Conservation (phyloP, 2,113 vertebrate species). For the Daubentonia madagascariensis region DNA sequence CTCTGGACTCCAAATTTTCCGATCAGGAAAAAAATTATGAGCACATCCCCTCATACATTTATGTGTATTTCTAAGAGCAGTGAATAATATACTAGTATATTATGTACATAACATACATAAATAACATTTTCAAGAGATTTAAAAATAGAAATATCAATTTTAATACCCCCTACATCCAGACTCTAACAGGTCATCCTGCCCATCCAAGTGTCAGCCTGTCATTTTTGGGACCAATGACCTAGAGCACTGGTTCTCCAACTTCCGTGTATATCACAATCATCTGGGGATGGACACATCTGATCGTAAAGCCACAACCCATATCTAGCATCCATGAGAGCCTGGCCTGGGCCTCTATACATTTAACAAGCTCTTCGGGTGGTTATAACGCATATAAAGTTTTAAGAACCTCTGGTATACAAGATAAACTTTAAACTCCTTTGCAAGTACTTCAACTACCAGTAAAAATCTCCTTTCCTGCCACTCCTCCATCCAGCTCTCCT, state of each 20-base stretch:
- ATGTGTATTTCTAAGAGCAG: not conserved
- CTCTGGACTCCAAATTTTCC: not conserved
- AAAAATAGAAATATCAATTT: not conserved
- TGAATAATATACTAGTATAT: not conserved
- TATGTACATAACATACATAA: not conserved
- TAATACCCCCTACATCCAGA: not conserved
- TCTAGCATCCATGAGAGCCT: not conserved
- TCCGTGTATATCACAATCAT: not conserved
- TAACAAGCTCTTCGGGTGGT: slow-evolving; percentile 5
- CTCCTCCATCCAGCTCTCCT: not conserved
- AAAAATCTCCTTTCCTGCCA: slow-evolving; percentile 14
- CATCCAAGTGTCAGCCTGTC: not conserved
- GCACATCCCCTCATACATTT: not conserved
- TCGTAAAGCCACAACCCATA: not conserved
- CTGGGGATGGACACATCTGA: not conserved
- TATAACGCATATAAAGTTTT: not conserved
- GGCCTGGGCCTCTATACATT: not conserved
- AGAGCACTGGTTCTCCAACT: not conserved
- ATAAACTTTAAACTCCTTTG: not conserved
- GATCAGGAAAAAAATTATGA: not conserved
- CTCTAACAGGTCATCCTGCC: not conserved
- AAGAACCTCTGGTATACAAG: not conserved
- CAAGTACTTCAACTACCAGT: not conserved
- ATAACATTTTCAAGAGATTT: not conserved
- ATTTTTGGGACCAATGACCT: not conserved